A percentile compares a stretch with the other conserved stretches of the same genome.
Evolutionary conservation across 2,113 vertebrate species (phyloP).

Genomic region (Cyprinus carpio): DNA sequence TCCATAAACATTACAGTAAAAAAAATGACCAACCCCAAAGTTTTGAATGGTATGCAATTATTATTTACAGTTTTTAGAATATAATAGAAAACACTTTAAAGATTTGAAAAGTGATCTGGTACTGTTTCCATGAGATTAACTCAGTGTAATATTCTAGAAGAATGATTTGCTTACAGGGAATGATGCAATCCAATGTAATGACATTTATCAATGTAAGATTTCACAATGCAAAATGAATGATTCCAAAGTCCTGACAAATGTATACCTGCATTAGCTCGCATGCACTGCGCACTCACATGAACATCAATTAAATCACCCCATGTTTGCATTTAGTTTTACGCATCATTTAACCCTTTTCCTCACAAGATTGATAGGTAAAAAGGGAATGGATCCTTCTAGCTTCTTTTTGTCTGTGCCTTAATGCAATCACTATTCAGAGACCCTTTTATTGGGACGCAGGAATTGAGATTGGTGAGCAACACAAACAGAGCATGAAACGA

Average conservation of each 20-base stretch:
- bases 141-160: background rate
- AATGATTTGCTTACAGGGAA: constrained; percentile 25
- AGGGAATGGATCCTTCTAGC: background rate
- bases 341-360: constrained; percentile 7
- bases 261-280: background rate
- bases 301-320: background rate
- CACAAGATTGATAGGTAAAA: background rate
- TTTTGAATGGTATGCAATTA: background rate
- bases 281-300: background rate
- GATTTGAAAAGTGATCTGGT: background rate
- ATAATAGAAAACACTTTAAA: background rate
- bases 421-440: constrained; percentile 25
- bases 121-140: background rate
- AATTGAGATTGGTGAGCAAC: constrained; percentile 33
- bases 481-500: constrained; percentile 35
- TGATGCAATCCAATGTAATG: background rate
- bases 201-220: constrained; percentile 28
- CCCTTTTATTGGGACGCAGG: background rate
- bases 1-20: background rate
- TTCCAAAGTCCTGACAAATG: constrained; percentile 7
- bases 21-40: background rate
- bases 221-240: background rate
- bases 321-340: background rate
- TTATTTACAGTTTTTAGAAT: background rate
- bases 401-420: background rate